Percentiles rank a stretch among this genome's conserved stretches.
phyloP scores from a whole-genome alignment of 1,140 invertebrate genomes.

The Thaumatotibia leucotreta region DNA sequence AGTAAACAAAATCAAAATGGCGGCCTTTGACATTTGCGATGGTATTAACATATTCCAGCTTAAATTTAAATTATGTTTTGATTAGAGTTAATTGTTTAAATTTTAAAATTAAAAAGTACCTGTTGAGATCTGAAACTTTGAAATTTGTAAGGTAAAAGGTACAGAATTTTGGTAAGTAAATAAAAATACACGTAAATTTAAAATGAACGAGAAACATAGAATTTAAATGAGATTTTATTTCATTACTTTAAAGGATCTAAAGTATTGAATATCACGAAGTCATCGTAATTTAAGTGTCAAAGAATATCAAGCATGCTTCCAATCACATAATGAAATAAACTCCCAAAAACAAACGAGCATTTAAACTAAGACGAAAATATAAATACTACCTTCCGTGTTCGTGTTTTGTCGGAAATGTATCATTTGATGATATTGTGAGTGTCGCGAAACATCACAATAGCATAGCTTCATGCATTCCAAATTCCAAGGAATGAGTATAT shows the following conservation, averaged over 20 bases:
- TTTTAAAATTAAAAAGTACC: conserved; percentile 46
- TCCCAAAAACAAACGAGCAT: conserved; percentile 39
- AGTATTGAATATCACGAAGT: too few relatives aligned
- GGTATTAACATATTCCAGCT: conserved; percentile 48
- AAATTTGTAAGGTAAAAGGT: conserved; percentile 51
- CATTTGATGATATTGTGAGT: conserved; percentile 67
- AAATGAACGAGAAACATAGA: conserved; percentile 48
- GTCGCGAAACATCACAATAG: conserved; percentile 58
- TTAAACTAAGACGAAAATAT: conserved; percentile 57
- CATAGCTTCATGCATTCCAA: conserved; percentile 65
- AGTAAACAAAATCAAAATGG: conserved; percentile 20
- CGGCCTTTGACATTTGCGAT: conserved; percentile 40
- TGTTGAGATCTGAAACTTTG: conserved; percentile 66
- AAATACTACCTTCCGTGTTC: conserved; percentile 71
- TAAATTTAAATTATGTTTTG: conserved; percentile 44
- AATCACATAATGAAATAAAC: conserved; percentile 47
- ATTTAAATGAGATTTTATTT: conserved; percentile 12
- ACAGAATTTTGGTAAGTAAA: conserved; percentile 24
- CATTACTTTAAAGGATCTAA: too few relatives aligned
- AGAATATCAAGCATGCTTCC: conserved; percentile 18
- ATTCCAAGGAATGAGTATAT: conserved; percentile 69
- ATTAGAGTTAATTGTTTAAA: conserved; percentile 64
- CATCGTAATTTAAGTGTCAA: neutral
- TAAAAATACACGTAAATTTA: conserved; percentile 42
- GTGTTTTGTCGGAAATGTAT: conserved; percentile 67